Conservation (phyloP, 2,797 vertebrate species). For the Buceros bicornis region DNA sequence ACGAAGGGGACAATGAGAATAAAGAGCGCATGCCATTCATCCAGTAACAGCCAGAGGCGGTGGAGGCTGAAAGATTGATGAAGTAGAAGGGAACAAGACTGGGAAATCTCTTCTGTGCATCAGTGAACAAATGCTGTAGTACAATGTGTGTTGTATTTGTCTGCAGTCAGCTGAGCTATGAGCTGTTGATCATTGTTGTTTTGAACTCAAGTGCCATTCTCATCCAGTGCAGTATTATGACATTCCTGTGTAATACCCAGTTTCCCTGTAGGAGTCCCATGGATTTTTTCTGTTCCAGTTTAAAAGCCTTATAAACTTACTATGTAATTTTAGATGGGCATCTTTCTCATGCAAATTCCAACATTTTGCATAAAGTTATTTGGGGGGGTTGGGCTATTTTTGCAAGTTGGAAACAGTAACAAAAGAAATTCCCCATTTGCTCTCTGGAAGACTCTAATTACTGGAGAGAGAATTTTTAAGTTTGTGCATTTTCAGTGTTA, state of each 20-base stretch:
- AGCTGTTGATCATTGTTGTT: constrained; percentile 83
- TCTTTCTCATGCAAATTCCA: constrained; percentile 46
- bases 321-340: constrained; percentile 64
- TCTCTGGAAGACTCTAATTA: constrained; percentile 3
- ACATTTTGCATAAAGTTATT: neutral
- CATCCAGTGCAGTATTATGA: constrained; percentile 81
- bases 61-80: neutral
- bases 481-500: constrained; percentile 18
- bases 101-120: constrained; percentile 81
- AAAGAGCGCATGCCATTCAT: constrained; percentile 99
- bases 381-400: constrained; percentile 9
- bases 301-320: constrained; percentile 55
- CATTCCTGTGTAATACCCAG: constrained; percentile 70
- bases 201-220: constrained; percentile 87
- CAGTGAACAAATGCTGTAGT: constrained; percentile 87
- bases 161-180: constrained; percentile 86
- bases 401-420: constrained; percentile 31
- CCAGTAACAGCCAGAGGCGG: constrained; percentile 82
- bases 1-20: constrained; percentile 94
- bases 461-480: constrained; percentile 21
- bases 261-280: constrained; percentile 61
- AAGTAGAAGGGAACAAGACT: constrained; percentile 70
- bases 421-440: neutral
- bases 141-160: constrained; percentile 87
- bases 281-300: constrained; percentile 56